phyloP scores from a whole-genome alignment of 2,888 invertebrate species.

The Biston stratarius region DNA sequence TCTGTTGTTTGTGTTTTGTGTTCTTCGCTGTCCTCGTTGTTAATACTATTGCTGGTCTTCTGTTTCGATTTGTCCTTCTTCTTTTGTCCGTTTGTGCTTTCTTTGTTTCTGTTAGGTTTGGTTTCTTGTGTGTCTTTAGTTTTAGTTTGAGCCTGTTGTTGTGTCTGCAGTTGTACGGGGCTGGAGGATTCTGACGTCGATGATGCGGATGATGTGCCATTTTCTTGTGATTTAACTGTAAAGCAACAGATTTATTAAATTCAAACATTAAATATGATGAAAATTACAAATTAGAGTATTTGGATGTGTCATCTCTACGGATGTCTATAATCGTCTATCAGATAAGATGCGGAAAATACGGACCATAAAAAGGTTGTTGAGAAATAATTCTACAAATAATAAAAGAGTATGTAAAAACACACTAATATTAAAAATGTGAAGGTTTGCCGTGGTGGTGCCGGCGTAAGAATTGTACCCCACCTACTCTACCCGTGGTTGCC shows the following conservation, averaged over 20 bases:
- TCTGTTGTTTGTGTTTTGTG: slow-evolving; percentile 35
- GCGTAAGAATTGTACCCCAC: no score
- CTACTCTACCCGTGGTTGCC: no score
- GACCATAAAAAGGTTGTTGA: no score
- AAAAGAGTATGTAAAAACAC: no score
- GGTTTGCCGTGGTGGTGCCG: no score
- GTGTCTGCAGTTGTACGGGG: slow-evolving; percentile 70
- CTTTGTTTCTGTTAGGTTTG: slow-evolving; percentile 75
- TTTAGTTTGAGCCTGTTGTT: slow-evolving; percentile 79
- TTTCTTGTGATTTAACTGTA: slow-evolving; percentile 83
- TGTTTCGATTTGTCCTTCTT: slow-evolving; percentile 84
- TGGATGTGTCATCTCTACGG: no score
- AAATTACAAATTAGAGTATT: no score
- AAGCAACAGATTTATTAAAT: background rate
- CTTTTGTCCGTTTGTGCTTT: slow-evolving; percentile 80
- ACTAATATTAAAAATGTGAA: no score
- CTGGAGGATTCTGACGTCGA: slow-evolving; percentile 83
- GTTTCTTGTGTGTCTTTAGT: slow-evolving; percentile 78
- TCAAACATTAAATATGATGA: background rate
- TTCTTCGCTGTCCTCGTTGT: slow-evolving; percentile 61
- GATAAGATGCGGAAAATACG: no score
- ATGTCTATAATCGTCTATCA: no score
- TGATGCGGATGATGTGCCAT: slow-evolving; percentile 81
- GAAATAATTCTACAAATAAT: no score
- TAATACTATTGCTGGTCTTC: slow-evolving; percentile 81